These are phyloP conservation scores for Monoplex corrugatus DNA, from an alignment of 2,888 invertebrate genomes.

Conservation along the genomic window DNA sequence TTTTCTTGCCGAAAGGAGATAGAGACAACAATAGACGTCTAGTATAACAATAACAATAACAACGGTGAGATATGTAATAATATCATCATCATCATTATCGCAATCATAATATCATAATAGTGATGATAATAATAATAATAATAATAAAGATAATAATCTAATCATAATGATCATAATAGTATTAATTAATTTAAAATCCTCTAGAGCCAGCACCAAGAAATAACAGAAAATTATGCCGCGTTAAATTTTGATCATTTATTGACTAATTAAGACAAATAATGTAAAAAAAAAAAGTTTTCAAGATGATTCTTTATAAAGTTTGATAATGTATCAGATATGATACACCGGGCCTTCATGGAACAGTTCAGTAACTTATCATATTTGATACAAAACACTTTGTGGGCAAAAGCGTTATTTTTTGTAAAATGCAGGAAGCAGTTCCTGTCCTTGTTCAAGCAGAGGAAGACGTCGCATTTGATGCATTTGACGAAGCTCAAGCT, in stretches of 20 bases:
- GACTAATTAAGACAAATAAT: background rate
- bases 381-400: too few species aligned
- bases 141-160: too few species aligned
- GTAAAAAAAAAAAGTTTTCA: background rate
- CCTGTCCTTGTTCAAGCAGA: conserved; percentile 49
- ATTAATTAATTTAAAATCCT: background rate
- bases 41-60: too few species aligned
- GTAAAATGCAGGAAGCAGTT: conserved; percentile 52
- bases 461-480: conserved; percentile 46
- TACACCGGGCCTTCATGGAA: conserved; percentile 19
- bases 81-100: too few species aligned
- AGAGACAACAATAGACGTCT: too few species aligned
- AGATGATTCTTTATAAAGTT: conserved; percentile 6
- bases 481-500: conserved; percentile 24
- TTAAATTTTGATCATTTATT: background rate
- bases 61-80: too few species aligned
- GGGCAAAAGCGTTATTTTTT: too few species aligned
- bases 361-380: too few species aligned
- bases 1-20: too few species aligned
- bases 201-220: conserved; percentile 19
- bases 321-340: background rate
- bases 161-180: too few species aligned
- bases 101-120: too few species aligned
- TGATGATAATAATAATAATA: too few species aligned
- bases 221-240: background rate